Percentiles rank a stretch among this genome's conserved stretches.
Evolutionary conservation across 2,888 invertebrate genomes (phyloP).

Genomic region (Temnothorax unifasciatus): DNA sequence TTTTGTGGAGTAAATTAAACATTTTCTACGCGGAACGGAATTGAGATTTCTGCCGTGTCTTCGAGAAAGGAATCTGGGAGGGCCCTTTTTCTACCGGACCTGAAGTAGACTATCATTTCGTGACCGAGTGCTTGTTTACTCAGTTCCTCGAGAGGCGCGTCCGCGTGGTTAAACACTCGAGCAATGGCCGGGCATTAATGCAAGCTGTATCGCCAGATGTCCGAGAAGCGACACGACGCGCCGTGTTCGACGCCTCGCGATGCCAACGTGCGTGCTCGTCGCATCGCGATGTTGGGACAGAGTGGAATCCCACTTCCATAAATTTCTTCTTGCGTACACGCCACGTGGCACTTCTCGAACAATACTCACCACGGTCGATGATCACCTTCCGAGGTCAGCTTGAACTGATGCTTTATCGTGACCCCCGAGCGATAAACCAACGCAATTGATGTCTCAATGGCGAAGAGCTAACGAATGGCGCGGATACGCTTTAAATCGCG

Average conservation of each 20-base stretch:
- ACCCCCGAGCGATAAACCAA: neutral
- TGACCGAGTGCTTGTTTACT: conserved; percentile 78
- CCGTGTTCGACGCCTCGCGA: conserved; percentile 61
- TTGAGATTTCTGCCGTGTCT: neutral
- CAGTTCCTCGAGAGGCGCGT: conserved; percentile 72
- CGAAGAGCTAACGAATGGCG: neutral
- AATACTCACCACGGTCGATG: conserved; percentile 53
- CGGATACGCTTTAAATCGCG: conserved; percentile 2
- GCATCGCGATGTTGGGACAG: conserved; percentile 57
- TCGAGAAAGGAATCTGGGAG: conserved; percentile 13
- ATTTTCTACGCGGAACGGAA: conserved; percentile 3
- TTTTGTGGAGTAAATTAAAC: neutral
- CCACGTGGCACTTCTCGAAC: conserved; percentile 64
- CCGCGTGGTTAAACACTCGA: conserved; percentile 76
- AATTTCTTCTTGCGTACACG: conserved; percentile 66
- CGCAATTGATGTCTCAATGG: conserved; percentile 64
- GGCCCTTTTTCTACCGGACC: conserved; percentile 47
- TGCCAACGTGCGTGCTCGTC: conserved; percentile 40
- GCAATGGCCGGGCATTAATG: conserved; percentile 77
- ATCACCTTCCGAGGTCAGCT: conserved; percentile 43
- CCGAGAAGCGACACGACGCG: conserved; percentile 60
- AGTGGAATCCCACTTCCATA: conserved; percentile 74
- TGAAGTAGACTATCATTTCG: conserved; percentile 79
- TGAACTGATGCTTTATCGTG: conserved; percentile 13
- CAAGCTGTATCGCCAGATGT: conserved; percentile 70